phyloP scores from a whole-genome alignment of 2,113 vertebrate species.

The Hiodon alosoides region DNA sequence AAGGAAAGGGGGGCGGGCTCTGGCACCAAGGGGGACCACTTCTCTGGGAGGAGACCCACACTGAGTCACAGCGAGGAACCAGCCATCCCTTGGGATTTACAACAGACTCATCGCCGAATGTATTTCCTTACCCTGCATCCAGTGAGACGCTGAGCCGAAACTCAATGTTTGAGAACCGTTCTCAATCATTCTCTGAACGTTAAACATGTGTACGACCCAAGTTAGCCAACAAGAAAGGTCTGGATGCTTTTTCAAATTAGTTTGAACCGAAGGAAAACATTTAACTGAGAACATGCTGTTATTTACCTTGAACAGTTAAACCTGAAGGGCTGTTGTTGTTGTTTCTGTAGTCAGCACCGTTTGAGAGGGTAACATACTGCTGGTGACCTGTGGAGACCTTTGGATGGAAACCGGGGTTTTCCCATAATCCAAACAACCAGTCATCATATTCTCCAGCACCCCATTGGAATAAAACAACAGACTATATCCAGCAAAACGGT shows the following conservation, averaged over 20 bases:
- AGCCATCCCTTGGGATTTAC: conserved; percentile 52
- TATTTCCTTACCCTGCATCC: conserved; percentile 10
- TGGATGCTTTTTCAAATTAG: conserved; percentile 39
- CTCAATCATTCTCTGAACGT: conserved; percentile 1
- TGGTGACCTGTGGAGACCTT: background rate
- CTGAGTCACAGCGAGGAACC: conserved; percentile 5
- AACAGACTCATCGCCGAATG: conserved; percentile 38
- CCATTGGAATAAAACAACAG: conserved; percentile 29
- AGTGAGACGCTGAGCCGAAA: conserved; percentile 4
- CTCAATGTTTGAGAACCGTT: conserved; percentile 10
- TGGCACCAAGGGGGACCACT: conserved; percentile 49
- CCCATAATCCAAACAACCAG: background rate
- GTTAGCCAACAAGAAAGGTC: conserved; percentile 18
- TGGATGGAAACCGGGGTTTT: background rate
- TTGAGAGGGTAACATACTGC: background rate
- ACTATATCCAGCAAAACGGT: conserved; percentile 7
- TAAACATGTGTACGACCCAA: background rate
- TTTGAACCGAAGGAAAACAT: conserved; percentile 31
- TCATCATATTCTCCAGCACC: background rate
- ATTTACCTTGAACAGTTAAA: background rate
- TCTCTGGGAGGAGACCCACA: conserved; percentile 36
- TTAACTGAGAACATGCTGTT: conserved; percentile 25
- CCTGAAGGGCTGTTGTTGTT: background rate
- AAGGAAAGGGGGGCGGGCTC: conserved; percentile 48
- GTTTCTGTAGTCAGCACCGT: background rate